phyloP scores from a whole-genome alignment of 2,888 invertebrate species.

The Endotricha flammealis region DNA sequence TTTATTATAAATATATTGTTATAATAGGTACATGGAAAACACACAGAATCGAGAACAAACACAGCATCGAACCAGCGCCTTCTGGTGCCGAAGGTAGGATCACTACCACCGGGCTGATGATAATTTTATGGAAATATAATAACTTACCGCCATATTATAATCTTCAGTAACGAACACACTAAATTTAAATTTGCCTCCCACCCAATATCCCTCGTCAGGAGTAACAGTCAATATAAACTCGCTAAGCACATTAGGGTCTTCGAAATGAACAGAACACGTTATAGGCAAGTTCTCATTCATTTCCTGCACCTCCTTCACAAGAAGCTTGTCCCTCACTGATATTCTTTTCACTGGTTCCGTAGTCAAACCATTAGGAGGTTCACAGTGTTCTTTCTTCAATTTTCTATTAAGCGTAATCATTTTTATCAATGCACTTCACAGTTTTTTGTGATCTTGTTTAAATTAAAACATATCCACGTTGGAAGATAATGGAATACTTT shows the following conservation, averaged over 20 bases:
- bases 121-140: too few species aligned
- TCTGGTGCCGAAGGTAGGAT: too few species aligned
- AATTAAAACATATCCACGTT: not conserved
- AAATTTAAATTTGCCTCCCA: slow-evolving; percentile 91
- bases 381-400: slow-evolving; percentile 80
- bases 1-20: too few species aligned
- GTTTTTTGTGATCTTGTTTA: too few species aligned
- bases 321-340: slow-evolving; percentile 87
- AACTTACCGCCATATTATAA: slow-evolving; percentile 95
- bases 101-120: too few species aligned
- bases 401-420: slow-evolving; percentile 88
- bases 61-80: too few species aligned
- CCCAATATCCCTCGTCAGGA: slow-evolving; percentile 94
- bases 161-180: slow-evolving; percentile 92
- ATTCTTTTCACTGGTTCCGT: slow-evolving; percentile 76
- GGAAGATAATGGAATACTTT: too few species aligned
- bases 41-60: too few species aligned
- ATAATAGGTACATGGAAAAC: too few species aligned
- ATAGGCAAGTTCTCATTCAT: slow-evolving; percentile 90
- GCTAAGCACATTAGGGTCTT: slow-evolving; percentile 89
- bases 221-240: slow-evolving; percentile 87
- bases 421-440: too few species aligned
- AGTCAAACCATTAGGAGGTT: slow-evolving; percentile 54
- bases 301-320: slow-evolving; percentile 90
- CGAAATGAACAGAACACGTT: slow-evolving; percentile 88